Base-by-base conservation (phyloP, 2,888 invertebrate species). In the Torymus auratus region DNA sequence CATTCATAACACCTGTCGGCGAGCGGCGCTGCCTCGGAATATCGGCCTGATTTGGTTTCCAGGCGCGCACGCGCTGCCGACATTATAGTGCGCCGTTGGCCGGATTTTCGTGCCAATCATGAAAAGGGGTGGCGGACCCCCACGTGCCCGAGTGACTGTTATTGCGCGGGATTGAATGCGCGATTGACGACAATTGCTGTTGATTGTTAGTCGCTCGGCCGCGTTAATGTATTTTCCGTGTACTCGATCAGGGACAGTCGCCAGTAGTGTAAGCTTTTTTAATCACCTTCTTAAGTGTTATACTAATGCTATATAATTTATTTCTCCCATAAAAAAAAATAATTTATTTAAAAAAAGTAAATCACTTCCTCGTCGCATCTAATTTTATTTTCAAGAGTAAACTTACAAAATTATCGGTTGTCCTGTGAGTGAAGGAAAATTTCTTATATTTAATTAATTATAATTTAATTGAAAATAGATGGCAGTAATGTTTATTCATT, bases 1-100 rank as follows among this genome's bases (percentile, higher is more conserved):
- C 89, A 86, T 90, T 90, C 85, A 85, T 86, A 86, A 87, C 90
- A 90, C 87, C 89, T 89, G 90, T 87, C 87, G 86, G 82, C 83
- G 79, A 65, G 69, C 79, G 61, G 28, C 73, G 72, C 65, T 0
- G 56, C 15, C 13, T 2, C 17, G 17, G 41, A 64, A 55, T 78
- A 53, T 50, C 55, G 65, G 80, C 65, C 62, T 81, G 80, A 83
- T 84, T 83, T 84, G 83, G 83, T 84, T 84, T 83, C 68, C 55
- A 76, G 41, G 75, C 67, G 41, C 41, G 41, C 41, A 41, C 41
- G 7, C 41, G 41, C 41, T 7, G 41, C 41, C 7, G 58, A 17
- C 68, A 61, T 17, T 62, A 56, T 70, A 64, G 14, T 13, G 14
- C 50, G 23, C 41, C 14, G 17, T 5, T 41, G 55, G 14, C 12